Evolutionary conservation across 1,140 invertebrate species (phyloP).

Genomic region (Bombus superbus): DNA sequence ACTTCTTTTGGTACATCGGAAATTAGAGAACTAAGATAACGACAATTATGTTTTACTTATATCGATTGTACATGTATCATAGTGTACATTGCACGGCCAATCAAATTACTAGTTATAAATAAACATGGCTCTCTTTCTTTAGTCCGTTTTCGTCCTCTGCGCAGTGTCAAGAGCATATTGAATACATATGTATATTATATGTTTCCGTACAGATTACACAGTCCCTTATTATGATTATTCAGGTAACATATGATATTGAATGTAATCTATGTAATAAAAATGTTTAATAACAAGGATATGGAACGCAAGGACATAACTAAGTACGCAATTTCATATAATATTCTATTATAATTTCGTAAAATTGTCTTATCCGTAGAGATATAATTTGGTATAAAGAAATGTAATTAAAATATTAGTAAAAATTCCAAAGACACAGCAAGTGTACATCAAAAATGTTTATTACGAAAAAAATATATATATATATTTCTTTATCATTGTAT

Average conservation of each 20-base stretch:
- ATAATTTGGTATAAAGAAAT: neutral
- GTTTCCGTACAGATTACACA: neutral
- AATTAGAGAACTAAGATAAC: conserved; percentile 28
- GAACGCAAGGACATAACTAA: neutral
- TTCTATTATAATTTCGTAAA: neutral
- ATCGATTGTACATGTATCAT: conserved; percentile 44
- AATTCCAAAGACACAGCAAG: neutral
- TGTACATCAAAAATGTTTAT: conserved; percentile 53
- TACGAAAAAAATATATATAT: conserved; percentile 55
- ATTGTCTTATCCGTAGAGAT: neutral
- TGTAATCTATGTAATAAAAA: neutral
- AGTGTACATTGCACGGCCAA: conserved; percentile 49
- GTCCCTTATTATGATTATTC: conserved; percentile 5
- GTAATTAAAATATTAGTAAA: neutral
- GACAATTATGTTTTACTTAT: conserved; percentile 38
- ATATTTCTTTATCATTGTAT: conserved; percentile 34
- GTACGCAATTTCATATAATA: neutral
- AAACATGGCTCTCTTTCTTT: conserved; percentile 55
- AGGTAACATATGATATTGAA: neutral
- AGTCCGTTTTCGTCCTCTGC: conserved; percentile 48
- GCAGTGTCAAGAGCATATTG: conserved; percentile 45
- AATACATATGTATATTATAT: conserved; percentile 3
- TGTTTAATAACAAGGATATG: neutral
- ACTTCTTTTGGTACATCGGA: neutral
- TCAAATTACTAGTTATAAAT: conserved; percentile 65